phyloP scores from a whole-genome alignment of 2,888 invertebrate species.

The Tipula helvola region DNA sequence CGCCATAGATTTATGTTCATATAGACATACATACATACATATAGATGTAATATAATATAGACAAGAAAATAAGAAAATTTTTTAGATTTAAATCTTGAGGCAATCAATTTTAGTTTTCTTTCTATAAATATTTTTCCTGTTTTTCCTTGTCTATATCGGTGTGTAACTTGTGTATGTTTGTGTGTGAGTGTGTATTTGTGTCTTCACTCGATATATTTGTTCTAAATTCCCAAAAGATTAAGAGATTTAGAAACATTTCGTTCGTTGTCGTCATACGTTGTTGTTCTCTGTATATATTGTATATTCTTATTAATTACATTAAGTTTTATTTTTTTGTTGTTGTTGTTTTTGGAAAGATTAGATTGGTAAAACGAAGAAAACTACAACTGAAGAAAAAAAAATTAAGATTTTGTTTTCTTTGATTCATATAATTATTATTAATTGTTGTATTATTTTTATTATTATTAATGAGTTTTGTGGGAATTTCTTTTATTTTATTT shows the following conservation, averaged over 20 bases:
- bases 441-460: neutral
- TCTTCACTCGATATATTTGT: neutral
- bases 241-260: neutral
- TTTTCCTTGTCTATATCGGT: neutral
- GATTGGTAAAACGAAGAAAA: neutral
- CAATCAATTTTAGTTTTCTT: neutral
- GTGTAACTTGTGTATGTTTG: neutral
- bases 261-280: neutral
- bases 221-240: neutral
- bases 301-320: neutral
- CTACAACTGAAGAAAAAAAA: neutral
- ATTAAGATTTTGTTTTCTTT: neutral
- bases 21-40: no score
- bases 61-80: neutral
- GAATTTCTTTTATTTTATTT: neutral
- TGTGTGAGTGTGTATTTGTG: neutral
- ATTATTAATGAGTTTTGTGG: slow-evolving; percentile 4
- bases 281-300: neutral
- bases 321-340: neutral
- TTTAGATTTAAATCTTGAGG: neutral
- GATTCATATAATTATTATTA: neutral
- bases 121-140: neutral
- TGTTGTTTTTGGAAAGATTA: neutral
- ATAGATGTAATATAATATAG: no score
- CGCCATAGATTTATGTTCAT: neutral